Percentiles rank a stretch among this genome's conserved stretches.
Evolutionary conservation across 2,797 vertebrate species (phyloP).

Genomic region (Epinephelus malabaricus): DNA sequence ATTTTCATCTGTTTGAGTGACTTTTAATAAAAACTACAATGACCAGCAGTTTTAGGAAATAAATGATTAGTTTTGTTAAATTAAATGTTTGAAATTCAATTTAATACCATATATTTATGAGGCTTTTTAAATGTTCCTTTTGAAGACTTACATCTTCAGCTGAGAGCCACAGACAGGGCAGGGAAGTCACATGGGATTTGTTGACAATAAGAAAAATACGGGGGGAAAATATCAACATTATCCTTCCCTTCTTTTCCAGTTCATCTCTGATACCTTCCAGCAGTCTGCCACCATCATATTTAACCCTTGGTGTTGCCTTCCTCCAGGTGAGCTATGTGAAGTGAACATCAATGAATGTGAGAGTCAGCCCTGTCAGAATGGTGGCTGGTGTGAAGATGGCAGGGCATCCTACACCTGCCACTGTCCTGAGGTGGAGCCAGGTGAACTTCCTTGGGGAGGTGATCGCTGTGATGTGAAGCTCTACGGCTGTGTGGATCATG

Average conservation of each 20-base stretch:
- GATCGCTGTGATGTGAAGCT: conserved; percentile 88
- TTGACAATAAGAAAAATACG: not conserved
- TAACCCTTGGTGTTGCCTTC: conserved; percentile 12
- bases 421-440: conserved; percentile 84
- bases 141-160: not conserved
- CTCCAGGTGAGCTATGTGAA: conserved; percentile 90
- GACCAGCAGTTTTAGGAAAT: too few species aligned
- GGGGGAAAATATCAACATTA: not conserved
- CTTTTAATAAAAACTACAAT: too few species aligned
- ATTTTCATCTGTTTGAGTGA: too few species aligned
- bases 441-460: conserved; percentile 89
- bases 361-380: conserved; percentile 91
- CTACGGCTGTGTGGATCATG: conserved; percentile 88
- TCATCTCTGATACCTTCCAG: not conserved
- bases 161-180: not conserved
- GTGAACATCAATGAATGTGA: conserved; percentile 92
- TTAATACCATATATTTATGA: too few species aligned
- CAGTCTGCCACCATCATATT: not conserved
- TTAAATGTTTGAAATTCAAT: too few species aligned
- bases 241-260: not conserved
- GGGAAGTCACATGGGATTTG: not conserved
- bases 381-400: conserved; percentile 90
- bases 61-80: not conserved
- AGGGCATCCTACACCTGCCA: conserved; percentile 90
- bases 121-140: too few species aligned